These are phyloP conservation scores for Philonicus albiceps DNA, from an alignment of 2,888 invertebrate genomes.

Conservation along the genomic window DNA sequence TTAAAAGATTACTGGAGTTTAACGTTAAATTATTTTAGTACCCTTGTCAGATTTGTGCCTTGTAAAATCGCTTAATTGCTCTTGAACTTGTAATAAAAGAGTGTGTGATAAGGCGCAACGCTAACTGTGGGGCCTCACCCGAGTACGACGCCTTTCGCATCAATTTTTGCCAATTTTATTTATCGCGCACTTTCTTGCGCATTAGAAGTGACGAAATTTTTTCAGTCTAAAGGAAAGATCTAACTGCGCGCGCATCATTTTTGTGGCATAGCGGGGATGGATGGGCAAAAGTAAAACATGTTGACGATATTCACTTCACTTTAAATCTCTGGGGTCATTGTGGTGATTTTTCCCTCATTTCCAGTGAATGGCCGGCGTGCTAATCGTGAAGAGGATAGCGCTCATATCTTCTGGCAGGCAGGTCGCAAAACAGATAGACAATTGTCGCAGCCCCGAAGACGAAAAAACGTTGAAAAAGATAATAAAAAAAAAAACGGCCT, in stretches of 20 bases:
- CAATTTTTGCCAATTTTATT: background rate
- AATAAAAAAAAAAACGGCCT: background rate
- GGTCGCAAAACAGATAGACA: background rate
- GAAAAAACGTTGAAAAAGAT: background rate
- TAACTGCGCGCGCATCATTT: conserved; percentile 5
- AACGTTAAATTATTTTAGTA: background rate
- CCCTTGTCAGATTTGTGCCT: background rate
- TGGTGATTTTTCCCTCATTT: background rate
- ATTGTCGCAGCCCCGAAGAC: background rate
- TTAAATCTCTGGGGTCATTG: background rate
- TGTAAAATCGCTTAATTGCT: background rate
- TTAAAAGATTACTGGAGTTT: background rate
- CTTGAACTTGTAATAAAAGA: background rate
- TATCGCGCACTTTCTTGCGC: conserved; percentile 14
- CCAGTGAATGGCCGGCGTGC: conserved; percentile 8
- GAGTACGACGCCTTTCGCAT: background rate
- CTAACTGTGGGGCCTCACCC: background rate
- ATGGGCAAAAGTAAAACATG: background rate
- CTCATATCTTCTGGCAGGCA: background rate
- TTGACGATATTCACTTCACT: background rate
- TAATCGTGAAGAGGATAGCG: conserved; percentile 2
- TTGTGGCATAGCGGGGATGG: background rate
- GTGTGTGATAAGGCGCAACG: background rate
- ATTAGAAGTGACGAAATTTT: background rate
- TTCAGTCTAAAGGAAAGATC: background rate